These are phyloP conservation scores for Bergia puertoricense DNA, from an alignment of 92 coral and sea anemone genomes.

Conservation along the genomic window DNA sequence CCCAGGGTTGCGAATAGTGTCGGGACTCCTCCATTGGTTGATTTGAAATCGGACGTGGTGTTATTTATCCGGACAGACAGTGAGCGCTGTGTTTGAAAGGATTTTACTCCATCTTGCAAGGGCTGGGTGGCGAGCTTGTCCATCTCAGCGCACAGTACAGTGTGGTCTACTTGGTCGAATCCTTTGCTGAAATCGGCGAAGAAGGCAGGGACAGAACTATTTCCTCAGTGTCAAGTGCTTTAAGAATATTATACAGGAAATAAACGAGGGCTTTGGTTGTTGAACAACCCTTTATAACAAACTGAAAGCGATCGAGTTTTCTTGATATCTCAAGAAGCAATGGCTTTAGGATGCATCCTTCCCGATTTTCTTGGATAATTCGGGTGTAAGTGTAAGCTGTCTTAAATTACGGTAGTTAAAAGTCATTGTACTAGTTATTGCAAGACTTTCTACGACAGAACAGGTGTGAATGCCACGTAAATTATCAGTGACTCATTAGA, in stretches of 20 bases:
- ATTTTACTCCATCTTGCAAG: constrained; percentile 21
- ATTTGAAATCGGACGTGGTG: constrained; percentile 18
- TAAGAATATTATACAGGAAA: neutral
- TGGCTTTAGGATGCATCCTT: too few species aligned
- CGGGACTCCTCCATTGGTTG: neutral
- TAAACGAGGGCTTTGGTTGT: neutral
- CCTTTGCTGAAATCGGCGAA: constrained; percentile 1
- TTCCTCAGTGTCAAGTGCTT: neutral
- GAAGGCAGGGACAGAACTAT: neutral
- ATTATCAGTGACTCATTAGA: too few species aligned
- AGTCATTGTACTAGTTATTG: too few species aligned
- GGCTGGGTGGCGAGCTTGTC: constrained; percentile 10
- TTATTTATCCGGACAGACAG: neutral
- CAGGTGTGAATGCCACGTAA: too few species aligned
- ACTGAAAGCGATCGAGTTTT: too few species aligned
- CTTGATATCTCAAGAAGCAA: too few species aligned
- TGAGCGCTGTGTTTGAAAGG: neutral
- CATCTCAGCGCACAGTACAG: neutral
- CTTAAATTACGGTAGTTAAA: too few species aligned
- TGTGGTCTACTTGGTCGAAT: neutral
- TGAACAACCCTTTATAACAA: too few species aligned
- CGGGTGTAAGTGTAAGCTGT: too few species aligned
- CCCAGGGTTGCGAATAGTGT: neutral
- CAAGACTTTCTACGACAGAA: too few species aligned
- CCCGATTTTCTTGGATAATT: too few species aligned